These are phyloP conservation scores for Zoanthus gigantus DNA, from an alignment of 92 coral and sea anemone genomes.

Conservation along the genomic window DNA sequence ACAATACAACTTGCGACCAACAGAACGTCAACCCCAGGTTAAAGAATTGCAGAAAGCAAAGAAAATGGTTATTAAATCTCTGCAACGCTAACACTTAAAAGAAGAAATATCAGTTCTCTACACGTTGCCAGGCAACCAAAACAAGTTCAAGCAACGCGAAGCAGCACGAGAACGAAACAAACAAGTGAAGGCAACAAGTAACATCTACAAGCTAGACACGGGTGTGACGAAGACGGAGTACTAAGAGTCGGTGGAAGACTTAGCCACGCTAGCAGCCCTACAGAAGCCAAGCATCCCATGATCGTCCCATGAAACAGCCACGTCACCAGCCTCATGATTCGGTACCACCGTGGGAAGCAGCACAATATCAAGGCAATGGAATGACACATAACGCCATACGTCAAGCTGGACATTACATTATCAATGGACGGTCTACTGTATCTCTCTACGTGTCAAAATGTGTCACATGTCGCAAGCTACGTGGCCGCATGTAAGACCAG, in stretches of 20 bases:
- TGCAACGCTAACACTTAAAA: conserved; percentile 27
- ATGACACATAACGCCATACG: conserved; percentile 56
- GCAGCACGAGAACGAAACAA: conserved; percentile 47
- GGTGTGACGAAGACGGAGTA: conserved; percentile 5
- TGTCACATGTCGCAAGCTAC: neutral
- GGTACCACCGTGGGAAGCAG: conserved; percentile 49
- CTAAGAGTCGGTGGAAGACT: no score
- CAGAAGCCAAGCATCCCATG: no score
- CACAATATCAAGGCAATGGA: conserved; percentile 37
- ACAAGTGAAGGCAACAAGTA: conserved; percentile 16
- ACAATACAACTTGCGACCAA: no score
- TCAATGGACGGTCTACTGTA: no score
- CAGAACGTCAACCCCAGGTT: no score
- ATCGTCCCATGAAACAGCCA: no score
- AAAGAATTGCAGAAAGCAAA: no score
- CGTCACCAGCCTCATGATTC: neutral
- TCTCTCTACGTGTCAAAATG: neutral
- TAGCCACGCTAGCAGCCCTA: no score
- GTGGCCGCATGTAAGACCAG: no score
- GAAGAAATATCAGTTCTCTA: no score
- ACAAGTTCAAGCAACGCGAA: conserved; percentile 51
- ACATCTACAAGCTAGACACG: conserved; percentile 27
- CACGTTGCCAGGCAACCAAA: conserved; percentile 38
- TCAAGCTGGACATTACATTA: conserved; percentile 35
- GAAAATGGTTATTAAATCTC: neutral